These are phyloP conservation scores for Hapalemur alaotrensis DNA, from an alignment of 2,797 vertebrate species.

Conservation along the genomic window DNA sequence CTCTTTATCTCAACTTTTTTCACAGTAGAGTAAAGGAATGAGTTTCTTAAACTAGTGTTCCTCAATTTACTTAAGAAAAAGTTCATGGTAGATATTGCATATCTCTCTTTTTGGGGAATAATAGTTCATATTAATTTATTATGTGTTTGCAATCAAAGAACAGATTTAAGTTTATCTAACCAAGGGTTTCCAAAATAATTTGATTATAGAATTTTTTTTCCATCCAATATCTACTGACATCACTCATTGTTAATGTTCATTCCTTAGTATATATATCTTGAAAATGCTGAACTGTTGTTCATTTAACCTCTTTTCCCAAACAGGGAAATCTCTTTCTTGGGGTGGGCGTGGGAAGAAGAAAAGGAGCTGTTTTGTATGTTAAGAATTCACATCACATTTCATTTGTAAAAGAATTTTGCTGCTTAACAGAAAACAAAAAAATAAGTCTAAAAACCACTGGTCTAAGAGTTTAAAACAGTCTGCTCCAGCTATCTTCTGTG, in stretches of 20 bases:
- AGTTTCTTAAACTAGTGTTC: neutral
- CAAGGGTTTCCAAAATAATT: neutral
- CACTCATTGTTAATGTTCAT: neutral
- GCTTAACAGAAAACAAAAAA: neutral
- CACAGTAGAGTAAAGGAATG: neutral
- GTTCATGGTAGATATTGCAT: neutral
- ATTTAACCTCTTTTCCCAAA: neutral
- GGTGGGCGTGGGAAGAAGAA: neutral
- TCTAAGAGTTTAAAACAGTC: neutral
- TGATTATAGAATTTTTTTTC: neutral
- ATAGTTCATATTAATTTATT: conserved; percentile 22
- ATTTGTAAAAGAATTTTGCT: conserved; percentile 17
- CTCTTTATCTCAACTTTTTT: neutral
- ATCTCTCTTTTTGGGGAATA: neutral
- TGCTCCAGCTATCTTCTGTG: neutral
- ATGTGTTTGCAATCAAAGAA: neutral
- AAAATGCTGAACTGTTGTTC: neutral
- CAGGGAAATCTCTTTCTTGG: neutral
- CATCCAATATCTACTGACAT: neutral
- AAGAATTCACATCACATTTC: neutral
- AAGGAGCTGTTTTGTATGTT: neutral
- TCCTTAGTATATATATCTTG: neutral
- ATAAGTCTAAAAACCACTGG: neutral
- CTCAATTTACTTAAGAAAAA: neutral
- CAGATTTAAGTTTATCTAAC: neutral